Evolutionary conservation across 2,113 vertebrate species (phyloP).

Genomic region (Alexandromys fortis): DNA sequence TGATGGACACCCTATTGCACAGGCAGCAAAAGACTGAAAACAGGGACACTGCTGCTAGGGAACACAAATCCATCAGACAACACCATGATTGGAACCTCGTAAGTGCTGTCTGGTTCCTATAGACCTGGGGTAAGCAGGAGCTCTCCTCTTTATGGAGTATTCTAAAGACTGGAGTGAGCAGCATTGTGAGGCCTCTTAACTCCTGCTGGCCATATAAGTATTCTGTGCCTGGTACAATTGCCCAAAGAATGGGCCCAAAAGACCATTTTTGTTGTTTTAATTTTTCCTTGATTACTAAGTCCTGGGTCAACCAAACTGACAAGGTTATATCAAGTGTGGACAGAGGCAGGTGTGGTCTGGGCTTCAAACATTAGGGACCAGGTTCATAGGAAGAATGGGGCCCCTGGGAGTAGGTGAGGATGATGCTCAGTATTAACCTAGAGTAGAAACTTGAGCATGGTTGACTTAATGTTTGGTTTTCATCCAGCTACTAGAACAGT

Average conservation of each 20-base stretch:
- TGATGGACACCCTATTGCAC: not conserved
- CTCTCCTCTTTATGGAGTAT: not conserved
- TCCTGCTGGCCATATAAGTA: not conserved
- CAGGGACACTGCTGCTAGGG: not conserved
- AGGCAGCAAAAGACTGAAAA: not conserved
- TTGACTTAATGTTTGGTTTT: not conserved
- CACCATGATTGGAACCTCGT: not conserved
- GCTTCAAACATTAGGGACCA: not conserved
- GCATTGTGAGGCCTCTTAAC: not conserved
- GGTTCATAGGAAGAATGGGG: not conserved
- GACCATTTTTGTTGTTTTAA: not conserved
- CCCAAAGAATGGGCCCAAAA: not conserved
- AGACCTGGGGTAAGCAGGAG: not conserved
- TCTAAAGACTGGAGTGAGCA: not conserved
- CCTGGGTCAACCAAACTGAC: not conserved
- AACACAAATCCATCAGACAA: not conserved
- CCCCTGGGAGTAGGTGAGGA: not conserved
- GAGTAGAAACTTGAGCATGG: not conserved
- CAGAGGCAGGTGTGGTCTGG: not conserved
- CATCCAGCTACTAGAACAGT: not conserved
- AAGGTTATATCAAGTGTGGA: not conserved
- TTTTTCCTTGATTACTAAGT: not conserved
- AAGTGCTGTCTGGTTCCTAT: not conserved
- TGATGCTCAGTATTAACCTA: not conserved
- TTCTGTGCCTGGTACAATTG: not conserved